Evolutionary conservation across 64 coral and sea anemone genomes (phyloP), one percentile per base, ranked within the genome.

Genomic region (Porites lutea): DNA sequence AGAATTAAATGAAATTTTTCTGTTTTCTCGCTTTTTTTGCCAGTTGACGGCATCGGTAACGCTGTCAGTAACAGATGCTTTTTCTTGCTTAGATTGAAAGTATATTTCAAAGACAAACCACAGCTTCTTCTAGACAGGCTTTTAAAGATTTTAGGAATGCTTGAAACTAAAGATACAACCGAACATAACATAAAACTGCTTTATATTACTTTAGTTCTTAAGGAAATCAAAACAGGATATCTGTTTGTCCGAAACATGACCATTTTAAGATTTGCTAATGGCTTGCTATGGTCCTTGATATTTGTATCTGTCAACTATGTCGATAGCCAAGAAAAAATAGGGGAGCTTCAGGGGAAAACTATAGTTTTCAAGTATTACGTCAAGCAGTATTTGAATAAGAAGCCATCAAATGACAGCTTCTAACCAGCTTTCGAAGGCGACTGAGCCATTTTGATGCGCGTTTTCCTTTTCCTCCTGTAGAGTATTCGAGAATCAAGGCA

Each of bases 191-290:
- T 48, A 65, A 65, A 45, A 44, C 14, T 47, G 10, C 67, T 15
- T n/a, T 37, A 43, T 5, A 45, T 4, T 18, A 65, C 14, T 46
- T 82, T 45, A 51, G 27, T 83, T 83, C 61, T 83, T 9, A 67
- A 37, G 27, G 63, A 66, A 83, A 83, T 51, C 54, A 57, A 67
- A 46, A 46, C 62, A 50, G 61, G 45, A 67, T 47, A 83, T 83
- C 81, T 7, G 47, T 44, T 83, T 83, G 15, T 22, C 61, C 20
- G 73, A 76, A 68, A 83, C 72, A 50, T 12, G 62, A 20, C 16
- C 23, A 52, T 52, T 84, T 43, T 51, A 14, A 50, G 81, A 69
- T 84, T 84, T 84, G 48, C 43, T 67, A 61, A 84, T 61, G n/a
- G n/a, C 81, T 84, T 84, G 48, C 12, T 57, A 84, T 51, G 49